Base-by-base conservation (phyloP, 2,797 vertebrate genomes). In the Tolypeutes matacus region DNA sequence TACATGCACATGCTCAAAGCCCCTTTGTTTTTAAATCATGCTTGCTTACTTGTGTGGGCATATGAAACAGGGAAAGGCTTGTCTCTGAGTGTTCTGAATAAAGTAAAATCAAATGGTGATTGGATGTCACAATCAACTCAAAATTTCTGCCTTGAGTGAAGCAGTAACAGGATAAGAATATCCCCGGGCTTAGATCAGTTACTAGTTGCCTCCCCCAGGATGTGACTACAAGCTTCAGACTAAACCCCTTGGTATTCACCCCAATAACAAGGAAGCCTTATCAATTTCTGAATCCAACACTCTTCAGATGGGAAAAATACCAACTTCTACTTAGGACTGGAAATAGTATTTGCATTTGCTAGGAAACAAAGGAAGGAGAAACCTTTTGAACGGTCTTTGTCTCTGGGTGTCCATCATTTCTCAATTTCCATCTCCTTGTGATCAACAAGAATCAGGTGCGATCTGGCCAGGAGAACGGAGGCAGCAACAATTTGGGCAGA, bases 1-100 rank as follows among this genome's bases (percentile, higher is more conserved):
- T 20, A 39, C 6, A 1, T 20, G 13, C 11, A 51, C 31, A 65
- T 65, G 36, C 23, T 64, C 25, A 34, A 56, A 49, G 1, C 0
- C 20, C 5, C 23, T 93, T 78, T 21, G 29, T 65, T 86, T 93
- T 75, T 34, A 94, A 94, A 60, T 6, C 46, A 90, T 42, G 23
- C 56, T 46, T 82, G 15, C 25, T 70, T 92, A 15, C 25, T 75
- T 36, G 34, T 31, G 88, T 67, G 6, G 14, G 39, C 39, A 83
- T 29, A 15, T 81, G 60, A 96, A 90, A 86, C 39, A 65, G 42
- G n/a, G 46, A 6, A 82, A 60, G 69, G 27, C 3, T 27, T 87
- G 29, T 62, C 36, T 89, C 65, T 87, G 2, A 5, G 20, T 25
- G 14, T 62, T 34, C 4, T 36, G 75, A 75, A 60, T 86, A 46